These are phyloP conservation scores for Morelia viridis DNA, from an alignment of 2,797 vertebrate genomes.

Conservation along the genomic window DNA sequence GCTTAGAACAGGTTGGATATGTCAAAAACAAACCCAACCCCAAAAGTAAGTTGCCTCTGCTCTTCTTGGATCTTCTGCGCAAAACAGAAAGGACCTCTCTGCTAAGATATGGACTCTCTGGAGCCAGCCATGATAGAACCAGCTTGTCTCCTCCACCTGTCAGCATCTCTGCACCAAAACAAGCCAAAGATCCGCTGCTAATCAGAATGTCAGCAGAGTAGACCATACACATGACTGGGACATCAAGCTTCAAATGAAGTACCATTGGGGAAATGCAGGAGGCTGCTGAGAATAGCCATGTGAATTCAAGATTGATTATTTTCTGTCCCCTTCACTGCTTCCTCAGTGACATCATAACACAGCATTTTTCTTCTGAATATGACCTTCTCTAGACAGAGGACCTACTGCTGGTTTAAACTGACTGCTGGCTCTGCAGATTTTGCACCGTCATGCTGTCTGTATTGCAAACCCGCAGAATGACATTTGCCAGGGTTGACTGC, in stretches of 20 bases:
- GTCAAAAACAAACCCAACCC: not conserved
- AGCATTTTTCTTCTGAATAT: constrained; percentile 9
- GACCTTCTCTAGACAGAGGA: constrained; percentile 49
- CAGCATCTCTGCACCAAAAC: not conserved
- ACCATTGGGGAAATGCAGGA: not conserved
- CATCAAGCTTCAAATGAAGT: not conserved
- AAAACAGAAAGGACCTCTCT: not conserved
- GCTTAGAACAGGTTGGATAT: not conserved
- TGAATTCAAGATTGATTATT: not conserved
- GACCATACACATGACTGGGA: too few relatives aligned
- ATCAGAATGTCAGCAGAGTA: not conserved
- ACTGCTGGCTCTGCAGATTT: constrained; percentile 55
- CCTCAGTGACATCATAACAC: constrained; percentile 31
- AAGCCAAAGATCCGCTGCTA: not conserved
- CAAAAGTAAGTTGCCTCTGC: not conserved
- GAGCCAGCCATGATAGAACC: not conserved
- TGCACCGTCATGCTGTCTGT: constrained; percentile 23
- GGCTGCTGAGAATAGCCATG: not conserved
- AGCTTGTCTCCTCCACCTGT: too few relatives aligned
- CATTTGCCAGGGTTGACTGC: too few relatives aligned
- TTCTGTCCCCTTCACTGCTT: not conserved
- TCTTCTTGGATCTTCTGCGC: not conserved
- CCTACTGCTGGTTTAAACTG: constrained; percentile 32
- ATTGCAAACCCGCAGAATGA: not conserved
- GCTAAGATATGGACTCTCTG: not conserved